These are phyloP conservation scores for Zoanthus gigantus DNA, from an alignment of 92 coral and sea anemone genomes.

Conservation along the genomic window DNA sequence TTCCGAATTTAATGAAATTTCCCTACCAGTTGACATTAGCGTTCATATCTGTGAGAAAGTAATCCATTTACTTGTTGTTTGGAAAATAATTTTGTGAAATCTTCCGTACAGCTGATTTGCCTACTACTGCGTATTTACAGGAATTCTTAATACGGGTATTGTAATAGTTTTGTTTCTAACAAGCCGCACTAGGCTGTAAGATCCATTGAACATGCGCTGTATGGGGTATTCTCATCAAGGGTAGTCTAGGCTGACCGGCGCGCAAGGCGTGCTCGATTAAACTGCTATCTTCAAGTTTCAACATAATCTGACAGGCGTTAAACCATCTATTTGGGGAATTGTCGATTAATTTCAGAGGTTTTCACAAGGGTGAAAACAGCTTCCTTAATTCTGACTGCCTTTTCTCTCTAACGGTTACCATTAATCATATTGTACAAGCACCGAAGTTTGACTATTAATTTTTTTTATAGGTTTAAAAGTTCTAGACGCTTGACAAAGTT, in stretches of 20 bases:
- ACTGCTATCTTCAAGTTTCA: slow-evolving; percentile 9
- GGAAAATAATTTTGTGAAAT: slow-evolving; percentile 33
- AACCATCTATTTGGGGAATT: slow-evolving; percentile 12
- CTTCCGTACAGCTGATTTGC: slow-evolving; percentile 46
- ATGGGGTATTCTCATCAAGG: slow-evolving; percentile 4
- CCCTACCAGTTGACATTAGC: slow-evolving; percentile 75
- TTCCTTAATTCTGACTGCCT: slow-evolving; percentile 34
- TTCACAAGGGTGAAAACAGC: slow-evolving; percentile 26
- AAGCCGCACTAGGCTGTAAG: slow-evolving; percentile 23
- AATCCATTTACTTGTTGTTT: slow-evolving; percentile 65
- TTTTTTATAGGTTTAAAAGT: slow-evolving; percentile 21
- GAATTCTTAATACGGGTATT: slow-evolving; percentile 63
- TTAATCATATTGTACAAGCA: slow-evolving; percentile 18
- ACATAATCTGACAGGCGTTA: slow-evolving; percentile 7
- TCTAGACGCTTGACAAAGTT: slow-evolving; percentile 14
- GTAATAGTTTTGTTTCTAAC: slow-evolving; percentile 44
- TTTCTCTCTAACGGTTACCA: slow-evolving; percentile 29
- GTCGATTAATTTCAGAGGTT: slow-evolving; percentile 23
- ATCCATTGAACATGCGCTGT: slow-evolving; percentile 38
- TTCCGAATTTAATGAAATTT: slow-evolving; percentile 96
- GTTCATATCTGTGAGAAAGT: slow-evolving; percentile 61
- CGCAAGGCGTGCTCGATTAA: background rate
- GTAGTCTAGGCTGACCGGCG: background rate
- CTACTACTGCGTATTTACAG: slow-evolving; percentile 41
- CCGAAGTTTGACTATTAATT: background rate